These are phyloP conservation scores for Drosophila paramelanica DNA, from an alignment of 2,888 invertebrate species.

Conservation along the genomic window DNA sequence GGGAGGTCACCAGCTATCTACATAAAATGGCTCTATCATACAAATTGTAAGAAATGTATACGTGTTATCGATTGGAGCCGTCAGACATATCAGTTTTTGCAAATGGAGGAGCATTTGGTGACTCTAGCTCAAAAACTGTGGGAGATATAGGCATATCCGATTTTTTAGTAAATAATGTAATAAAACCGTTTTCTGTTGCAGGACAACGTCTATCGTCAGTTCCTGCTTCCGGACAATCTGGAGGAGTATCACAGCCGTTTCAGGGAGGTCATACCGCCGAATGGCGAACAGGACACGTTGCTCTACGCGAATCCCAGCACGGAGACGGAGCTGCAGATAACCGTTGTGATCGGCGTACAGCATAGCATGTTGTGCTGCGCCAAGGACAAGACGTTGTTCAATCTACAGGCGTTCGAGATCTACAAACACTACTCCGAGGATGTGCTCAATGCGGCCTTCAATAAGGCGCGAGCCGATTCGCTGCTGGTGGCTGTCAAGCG, in stretches of 20 bases:
- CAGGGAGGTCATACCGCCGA: slow-evolving; percentile 63
- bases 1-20: too few species aligned
- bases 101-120: too few species aligned
- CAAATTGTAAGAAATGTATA: too few species aligned
- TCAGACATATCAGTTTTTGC: too few species aligned
- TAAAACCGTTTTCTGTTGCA: not conserved
- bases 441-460: slow-evolving; percentile 87
- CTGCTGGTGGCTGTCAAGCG: slow-evolving; percentile 86
- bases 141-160: too few species aligned
- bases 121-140: too few species aligned
- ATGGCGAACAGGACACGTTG: slow-evolving; percentile 61
- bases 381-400: slow-evolving; percentile 88
- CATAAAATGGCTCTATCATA: too few species aligned
- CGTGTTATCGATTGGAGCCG: too few species aligned
- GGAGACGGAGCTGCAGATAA: slow-evolving; percentile 75
- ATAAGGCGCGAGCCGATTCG: slow-evolving; percentile 87
- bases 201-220: slow-evolving; percentile 40
- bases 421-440: slow-evolving; percentile 90
- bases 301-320: slow-evolving; percentile 75
- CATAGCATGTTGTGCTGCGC: slow-evolving; percentile 88
- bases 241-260: slow-evolving; percentile 77
- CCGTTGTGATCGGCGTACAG: slow-evolving; percentile 84
- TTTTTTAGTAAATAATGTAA: too few species aligned
- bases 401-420: slow-evolving; percentile 89
- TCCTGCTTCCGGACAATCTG: slow-evolving; percentile 82